A percentile compares a stretch with the other conserved stretches of the same genome.
phyloP scores from a whole-genome alignment of 2,888 invertebrate species.

The Coenonympha glycerion region DNA sequence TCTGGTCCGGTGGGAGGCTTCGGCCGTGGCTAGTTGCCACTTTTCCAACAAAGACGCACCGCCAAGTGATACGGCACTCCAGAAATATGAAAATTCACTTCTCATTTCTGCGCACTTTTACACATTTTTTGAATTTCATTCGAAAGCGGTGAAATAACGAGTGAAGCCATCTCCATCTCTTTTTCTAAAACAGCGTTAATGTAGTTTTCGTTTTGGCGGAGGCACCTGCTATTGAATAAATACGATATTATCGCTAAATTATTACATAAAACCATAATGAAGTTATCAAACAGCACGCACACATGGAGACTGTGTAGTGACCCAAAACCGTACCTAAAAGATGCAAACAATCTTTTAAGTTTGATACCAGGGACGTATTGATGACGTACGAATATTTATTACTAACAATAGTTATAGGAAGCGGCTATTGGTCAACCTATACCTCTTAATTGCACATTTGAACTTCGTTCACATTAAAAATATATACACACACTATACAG shows the following conservation, averaged over 20 bases:
- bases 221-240: slow-evolving; percentile 13
- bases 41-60: too few species aligned
- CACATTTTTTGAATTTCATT: too few species aligned
- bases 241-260: slow-evolving; percentile 11
- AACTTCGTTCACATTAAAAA: too few species aligned
- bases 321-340: slow-evolving; percentile 70
- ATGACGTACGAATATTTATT: slow-evolving; percentile 3
- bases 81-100: too few species aligned
- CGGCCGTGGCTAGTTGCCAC: not conserved
- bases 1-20: not conserved
- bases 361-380: slow-evolving; percentile 56
- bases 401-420: slow-evolving; percentile 5
- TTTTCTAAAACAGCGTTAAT: too few species aligned
- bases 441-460: too few species aligned
- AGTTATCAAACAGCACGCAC: slow-evolving; percentile 34
- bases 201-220: too few species aligned
- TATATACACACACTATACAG: too few species aligned
- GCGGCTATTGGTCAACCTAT: not conserved
- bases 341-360: slow-evolving; percentile 72
- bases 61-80: too few species aligned
- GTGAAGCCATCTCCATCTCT: too few species aligned
- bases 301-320: slow-evolving; percentile 50
- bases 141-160: too few species aligned
- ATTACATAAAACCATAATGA: slow-evolving; percentile 21
- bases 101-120: too few species aligned